Percentiles rank a stretch among this genome's conserved stretches.
Evolutionary conservation across 1,140 invertebrate genomes (phyloP).

Genomic region (Marisa cornuarietis): DNA sequence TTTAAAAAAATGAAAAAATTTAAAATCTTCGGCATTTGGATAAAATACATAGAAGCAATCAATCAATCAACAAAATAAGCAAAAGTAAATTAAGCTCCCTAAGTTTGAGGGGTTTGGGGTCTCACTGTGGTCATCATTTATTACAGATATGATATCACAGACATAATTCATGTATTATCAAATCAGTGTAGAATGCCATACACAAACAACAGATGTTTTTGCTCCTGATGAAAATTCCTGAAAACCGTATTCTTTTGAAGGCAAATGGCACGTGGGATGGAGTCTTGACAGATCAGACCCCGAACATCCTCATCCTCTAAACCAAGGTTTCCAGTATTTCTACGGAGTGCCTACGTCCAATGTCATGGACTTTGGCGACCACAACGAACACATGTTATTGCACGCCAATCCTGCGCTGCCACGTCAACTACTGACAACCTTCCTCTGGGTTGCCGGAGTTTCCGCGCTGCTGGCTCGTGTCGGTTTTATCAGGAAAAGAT

Average conservation of each 20-base stretch:
- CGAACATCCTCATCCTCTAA: constrained; percentile 64
- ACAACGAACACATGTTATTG: constrained; percentile 34
- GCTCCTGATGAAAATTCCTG: too few species aligned
- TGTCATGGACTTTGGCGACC: constrained; percentile 62
- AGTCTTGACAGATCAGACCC: constrained; percentile 56
- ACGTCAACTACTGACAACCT: constrained; percentile 18
- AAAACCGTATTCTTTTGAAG: constrained; percentile 23
- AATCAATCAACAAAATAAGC: too few species aligned
- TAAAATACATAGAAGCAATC: too few species aligned
- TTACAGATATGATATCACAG: too few species aligned
- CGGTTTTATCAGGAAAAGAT: constrained; percentile 13
- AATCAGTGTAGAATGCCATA: too few species aligned
- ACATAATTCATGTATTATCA: too few species aligned
- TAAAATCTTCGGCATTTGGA: too few species aligned
- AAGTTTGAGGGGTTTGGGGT: too few species aligned
- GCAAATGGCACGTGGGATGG: constrained; percentile 69
- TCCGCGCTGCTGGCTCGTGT: constrained; percentile 7
- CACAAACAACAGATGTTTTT: too few species aligned
- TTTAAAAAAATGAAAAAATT: too few species aligned
- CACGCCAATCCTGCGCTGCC: constrained; percentile 13
- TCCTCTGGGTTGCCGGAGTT: constrained; percentile 13
- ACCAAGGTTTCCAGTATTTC: constrained; percentile 69
- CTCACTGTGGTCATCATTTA: too few species aligned
- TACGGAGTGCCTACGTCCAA: constrained; percentile 67
- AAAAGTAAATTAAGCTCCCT: too few species aligned